These are phyloP conservation scores for Paguma larvata DNA, from an alignment of 2,797 vertebrate genomes.

Conservation along the genomic window DNA sequence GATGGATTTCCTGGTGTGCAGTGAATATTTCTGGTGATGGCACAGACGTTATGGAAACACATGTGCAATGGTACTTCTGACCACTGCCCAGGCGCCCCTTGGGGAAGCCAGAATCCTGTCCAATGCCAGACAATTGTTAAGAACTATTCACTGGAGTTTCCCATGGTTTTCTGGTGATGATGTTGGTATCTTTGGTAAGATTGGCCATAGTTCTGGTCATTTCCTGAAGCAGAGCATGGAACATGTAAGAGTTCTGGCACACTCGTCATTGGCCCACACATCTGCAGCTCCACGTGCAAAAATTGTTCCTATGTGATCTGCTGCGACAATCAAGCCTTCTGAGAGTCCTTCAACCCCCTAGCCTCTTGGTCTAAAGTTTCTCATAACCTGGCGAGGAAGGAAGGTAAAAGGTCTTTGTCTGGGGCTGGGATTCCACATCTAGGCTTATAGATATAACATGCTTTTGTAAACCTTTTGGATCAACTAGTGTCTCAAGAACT, in stretches of 20 bases:
- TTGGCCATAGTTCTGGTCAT: background rate
- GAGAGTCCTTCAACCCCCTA: background rate
- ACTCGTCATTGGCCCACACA: background rate
- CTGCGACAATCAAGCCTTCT: background rate
- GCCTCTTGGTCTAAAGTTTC: background rate
- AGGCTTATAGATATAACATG: background rate
- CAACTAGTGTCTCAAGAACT: background rate
- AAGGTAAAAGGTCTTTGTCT: background rate
- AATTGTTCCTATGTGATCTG: background rate
- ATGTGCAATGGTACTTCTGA: rapidly evolving
- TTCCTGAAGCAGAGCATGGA: background rate
- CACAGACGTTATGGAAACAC: background rate
- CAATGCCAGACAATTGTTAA: background rate
- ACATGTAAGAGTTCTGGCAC: background rate
- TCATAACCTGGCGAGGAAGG: background rate
- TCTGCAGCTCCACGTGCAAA: background rate
- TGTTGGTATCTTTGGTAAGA: background rate
- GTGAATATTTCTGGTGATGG: background rate
- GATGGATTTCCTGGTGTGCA: background rate
- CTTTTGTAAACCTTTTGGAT: background rate
- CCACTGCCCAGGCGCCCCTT: background rate
- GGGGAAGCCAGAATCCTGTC: background rate
- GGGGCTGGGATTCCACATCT: background rate
- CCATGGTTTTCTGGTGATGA: background rate
- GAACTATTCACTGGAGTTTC: background rate